Base-by-base conservation (phyloP, 30 jellyfish, hydroid and myxozoan species). In the Turritopsis dohrnii region DNA sequence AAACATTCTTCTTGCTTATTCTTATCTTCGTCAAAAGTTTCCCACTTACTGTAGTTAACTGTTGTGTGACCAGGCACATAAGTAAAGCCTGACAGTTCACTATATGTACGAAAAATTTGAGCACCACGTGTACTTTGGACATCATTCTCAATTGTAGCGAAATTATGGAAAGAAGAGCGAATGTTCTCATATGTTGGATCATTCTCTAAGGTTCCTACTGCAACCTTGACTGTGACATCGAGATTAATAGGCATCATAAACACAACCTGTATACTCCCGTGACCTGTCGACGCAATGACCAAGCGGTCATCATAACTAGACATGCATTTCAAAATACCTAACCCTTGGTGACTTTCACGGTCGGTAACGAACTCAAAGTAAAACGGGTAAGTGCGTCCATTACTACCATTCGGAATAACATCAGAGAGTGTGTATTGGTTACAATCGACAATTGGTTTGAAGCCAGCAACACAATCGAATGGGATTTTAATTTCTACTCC, bases 201-300 rank as follows among this genome's bases (percentile, higher is more conserved):
- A 26, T 52, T 72, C 22, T 76, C 84, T 65, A 91, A 65, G 3
- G 94, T 81, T 19, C 96, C 97, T 7, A 30, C 21, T 22, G 97
- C 97, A 29, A 87, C 90, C 75, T 84, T 91, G 18, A 91, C 91
- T 26, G 96, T 91, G 25, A 91, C 87, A 54, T 84, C 91, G 52
- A 91, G 85, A 76, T 85, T 65, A 21, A 26, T 81, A 21, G 97
- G 97, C 18, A 91, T 83, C 80, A 90, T 86, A 76, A 91, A 91
- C 24, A 91, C 89, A 21, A 91, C 97, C 21, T 93, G 91, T 1
- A 75, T 83, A 71, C 81, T 54, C 8, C 72, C 71, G 28, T 76
- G 91, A 19, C 97, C 97, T 71, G 96, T 84, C 8, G 96, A 87
- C 5, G 97, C 97, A 52, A 91, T 79, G 25, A 91, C 72, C 13